Conservation (phyloP, 1,140 invertebrate species). For the Drosophila pachea region DNA sequence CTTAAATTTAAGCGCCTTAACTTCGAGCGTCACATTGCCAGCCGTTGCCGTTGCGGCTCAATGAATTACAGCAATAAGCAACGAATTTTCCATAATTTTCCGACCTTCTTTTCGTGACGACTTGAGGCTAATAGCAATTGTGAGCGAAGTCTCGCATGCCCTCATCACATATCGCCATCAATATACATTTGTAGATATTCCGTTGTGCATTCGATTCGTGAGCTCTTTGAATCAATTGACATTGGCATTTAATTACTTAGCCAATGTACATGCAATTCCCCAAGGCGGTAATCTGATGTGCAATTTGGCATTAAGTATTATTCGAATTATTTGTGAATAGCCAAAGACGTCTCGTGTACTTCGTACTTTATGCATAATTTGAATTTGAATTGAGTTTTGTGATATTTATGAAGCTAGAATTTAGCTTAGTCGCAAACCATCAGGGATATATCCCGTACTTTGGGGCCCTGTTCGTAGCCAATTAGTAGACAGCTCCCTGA, state of each 20-base stretch:
- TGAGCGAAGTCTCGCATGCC: neutral
- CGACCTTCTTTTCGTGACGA: neutral
- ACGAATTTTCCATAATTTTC: conserved; percentile 28
- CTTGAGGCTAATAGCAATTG: neutral
- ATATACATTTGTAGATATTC: too few relatives aligned
- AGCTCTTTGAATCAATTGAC: conserved; percentile 22
- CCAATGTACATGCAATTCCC: conserved; percentile 10
- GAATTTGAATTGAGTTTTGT: conserved; percentile 14
- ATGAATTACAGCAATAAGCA: conserved; percentile 38
- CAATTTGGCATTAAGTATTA: conserved; percentile 12
- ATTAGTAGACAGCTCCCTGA: conserved; percentile 8
- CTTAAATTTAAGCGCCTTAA: conserved; percentile 42
- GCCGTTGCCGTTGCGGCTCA: conserved; percentile 36
- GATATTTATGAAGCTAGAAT: too few relatives aligned
- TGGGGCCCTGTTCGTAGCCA: neutral
- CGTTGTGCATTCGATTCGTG: neutral
- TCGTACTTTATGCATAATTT: conserved; percentile 17
- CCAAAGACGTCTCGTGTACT: conserved; percentile 2
- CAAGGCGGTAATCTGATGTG: conserved; percentile 11
- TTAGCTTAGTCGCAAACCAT: neutral
- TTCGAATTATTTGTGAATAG: conserved; percentile 28
- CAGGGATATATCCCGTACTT: too few relatives aligned
- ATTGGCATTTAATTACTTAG: conserved; percentile 34
- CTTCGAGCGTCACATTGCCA: conserved; percentile 25
- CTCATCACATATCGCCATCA: too few relatives aligned